Conservation (phyloP, 2,888 invertebrate genomes). For the Drosophila cognata region DNA sequence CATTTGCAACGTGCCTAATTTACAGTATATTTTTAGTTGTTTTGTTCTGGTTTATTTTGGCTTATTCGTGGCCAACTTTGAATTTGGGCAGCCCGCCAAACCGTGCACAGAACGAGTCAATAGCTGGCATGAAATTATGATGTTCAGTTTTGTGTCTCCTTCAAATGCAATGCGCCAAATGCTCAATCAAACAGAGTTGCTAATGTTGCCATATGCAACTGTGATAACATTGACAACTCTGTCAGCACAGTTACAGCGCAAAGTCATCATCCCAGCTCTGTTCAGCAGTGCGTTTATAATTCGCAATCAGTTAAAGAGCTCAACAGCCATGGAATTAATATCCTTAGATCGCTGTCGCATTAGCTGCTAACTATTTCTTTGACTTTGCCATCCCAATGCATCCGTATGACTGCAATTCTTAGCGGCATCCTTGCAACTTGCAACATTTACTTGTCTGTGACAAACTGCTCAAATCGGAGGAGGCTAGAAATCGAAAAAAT, state of each 20-base stretch:
- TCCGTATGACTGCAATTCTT: too few relatives aligned
- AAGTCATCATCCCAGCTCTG: neutral
- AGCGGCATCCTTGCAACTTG: too few relatives aligned
- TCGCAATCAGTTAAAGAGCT: neutral
- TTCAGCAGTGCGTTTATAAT: neutral
- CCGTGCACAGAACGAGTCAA: neutral
- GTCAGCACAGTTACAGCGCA: neutral
- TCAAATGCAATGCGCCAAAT: neutral
- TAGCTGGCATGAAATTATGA: neutral
- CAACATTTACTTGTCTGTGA: too few relatives aligned
- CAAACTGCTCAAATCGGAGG: too few relatives aligned
- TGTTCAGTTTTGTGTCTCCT: neutral
- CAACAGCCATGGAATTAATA: neutral
- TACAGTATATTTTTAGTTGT: constrained; percentile 23
- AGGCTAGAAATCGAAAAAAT: neutral
- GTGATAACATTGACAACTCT: neutral
- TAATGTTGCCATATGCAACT: neutral
- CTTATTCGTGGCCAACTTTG: neutral
- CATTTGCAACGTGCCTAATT: constrained; percentile 47
- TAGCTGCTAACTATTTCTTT: neutral
- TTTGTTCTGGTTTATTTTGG: neutral
- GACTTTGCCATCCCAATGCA: neutral
- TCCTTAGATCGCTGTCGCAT: neutral
- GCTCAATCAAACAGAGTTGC: neutral
- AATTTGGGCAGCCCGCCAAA: constrained; percentile 6